Evolutionary conservation across 2,113 vertebrate genomes (phyloP), one percentile per base, ranked within the genome.

Genomic region (Lipophrys pholis): DNA sequence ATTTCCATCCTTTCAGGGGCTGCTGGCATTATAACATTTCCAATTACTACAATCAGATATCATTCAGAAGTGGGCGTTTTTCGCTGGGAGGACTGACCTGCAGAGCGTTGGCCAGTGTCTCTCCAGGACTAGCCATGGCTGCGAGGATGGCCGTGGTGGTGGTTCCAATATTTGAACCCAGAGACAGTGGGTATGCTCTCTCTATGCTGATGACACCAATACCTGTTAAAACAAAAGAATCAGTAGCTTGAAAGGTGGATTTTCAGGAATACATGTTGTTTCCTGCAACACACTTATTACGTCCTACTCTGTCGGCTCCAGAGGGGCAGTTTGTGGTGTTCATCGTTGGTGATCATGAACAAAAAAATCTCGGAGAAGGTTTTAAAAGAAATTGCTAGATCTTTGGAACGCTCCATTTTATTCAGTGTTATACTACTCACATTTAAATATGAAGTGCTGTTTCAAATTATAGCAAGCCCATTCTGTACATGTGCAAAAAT

Each of bases 111-210:
- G 64, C 93, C 69, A 98, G 77, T 0, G 92, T 96, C 8, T 83
- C 96, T 69, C 95, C 95, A 0, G 97, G 96, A 85, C 97, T 97
- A 35, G 97, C 96, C 82, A 99, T 82, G 42, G 97, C 97, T 1
- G 97, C 97, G 66, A 99, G 90, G 56, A 99, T 93, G 55, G 97
- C 95, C 0, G 97, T 99, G 11, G 97, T 97, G 57, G 97, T 99
- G 50, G 97, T 99, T 78, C 97, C 97, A 8, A 98, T 96, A 82
- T 98, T 98, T 74, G 97, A 93, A 39, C 97, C 96, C 74, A 98
- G 84, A 0, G 96, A 97, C 62, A 98, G 91, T 0, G 96, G 97
- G 36, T 98, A 98, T 0, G 95, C 95, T 76, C 96, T 94, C 73
- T 99, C 95, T 6, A 98, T 92, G 87, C 90, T 97, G 82, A 98